Evolutionary conservation across 2,797 vertebrate genomes (phyloP), one percentile per base, ranked within the genome.

Genomic region (Hydrophis major): DNA sequence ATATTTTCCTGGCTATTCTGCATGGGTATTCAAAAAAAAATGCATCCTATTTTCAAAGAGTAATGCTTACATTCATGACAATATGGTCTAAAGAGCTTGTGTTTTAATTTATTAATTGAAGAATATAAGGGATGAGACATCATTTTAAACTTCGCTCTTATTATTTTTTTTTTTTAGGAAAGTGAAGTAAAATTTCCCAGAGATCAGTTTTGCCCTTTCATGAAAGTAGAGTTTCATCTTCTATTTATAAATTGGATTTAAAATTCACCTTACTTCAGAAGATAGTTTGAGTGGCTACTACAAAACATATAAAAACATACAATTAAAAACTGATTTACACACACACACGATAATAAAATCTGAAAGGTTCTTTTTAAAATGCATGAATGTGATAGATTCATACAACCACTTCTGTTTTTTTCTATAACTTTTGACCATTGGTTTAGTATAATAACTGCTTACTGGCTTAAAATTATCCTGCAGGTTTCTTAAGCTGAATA

Each of bases 41-140:
- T 93, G 87, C 61, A 55, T 60, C 56, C 27, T 50, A 86, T 87
- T 89, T 69, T 25, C 5, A 89, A 88, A 94, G 87, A 74, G 28
- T 91, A 90, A 25, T 16, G 13, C 55, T 86, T 88, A 89, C 16
- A 69, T 50, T 53, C 93, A 92, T 28, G 55, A 0, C 87, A 12
- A 28, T 42, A 7, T 32, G 1, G 18, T 22, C 2, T n/a, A 55
- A 63, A 22, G 90, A 87, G n/a, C 6, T 37, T 12, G 13, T 16
- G 20, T 20, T 18, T 61, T 91, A 60, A 91, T 86, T 53, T 91
- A n/a, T 91, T 18, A 87, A 87, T 14, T 91, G 78, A 74, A 90
- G 12, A 32, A 87, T 61, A 53, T 66, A 10, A 86, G 59, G 32
- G 28, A 27, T 4, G 12, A 37, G 37, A 47, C 12, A 92, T 88